Percentiles rank a stretch among this genome's conserved stretches.
Conservation (phyloP, 1,140 invertebrate species). For the Trigoniulus corallinus region DNA sequence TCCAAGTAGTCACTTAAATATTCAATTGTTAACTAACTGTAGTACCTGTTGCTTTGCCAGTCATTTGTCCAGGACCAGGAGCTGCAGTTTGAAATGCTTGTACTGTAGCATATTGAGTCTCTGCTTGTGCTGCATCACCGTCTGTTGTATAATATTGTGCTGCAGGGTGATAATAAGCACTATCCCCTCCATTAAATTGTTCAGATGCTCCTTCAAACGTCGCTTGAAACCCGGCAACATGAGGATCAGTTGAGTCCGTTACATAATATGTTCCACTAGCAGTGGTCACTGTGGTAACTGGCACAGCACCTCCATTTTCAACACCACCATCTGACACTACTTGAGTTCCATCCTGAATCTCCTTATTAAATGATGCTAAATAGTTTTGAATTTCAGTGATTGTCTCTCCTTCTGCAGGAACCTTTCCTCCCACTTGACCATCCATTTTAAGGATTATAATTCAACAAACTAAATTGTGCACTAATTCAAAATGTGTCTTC, state of each 20-base stretch:
- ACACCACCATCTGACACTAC: slow-evolving; percentile 13
- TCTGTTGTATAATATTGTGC: background rate
- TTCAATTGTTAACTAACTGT: too few relatives aligned
- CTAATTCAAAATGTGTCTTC: too few relatives aligned
- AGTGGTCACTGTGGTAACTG: slow-evolving; percentile 12
- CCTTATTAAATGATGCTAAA: slow-evolving; percentile 66
- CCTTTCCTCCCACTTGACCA: background rate
- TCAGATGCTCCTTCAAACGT: background rate
- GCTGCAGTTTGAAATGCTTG: too few relatives aligned
- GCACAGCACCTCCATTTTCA: slow-evolving; percentile 3
- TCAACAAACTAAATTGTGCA: too few relatives aligned
- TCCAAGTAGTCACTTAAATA: too few relatives aligned
- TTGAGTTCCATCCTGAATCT: slow-evolving; percentile 57
- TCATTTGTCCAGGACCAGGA: too few relatives aligned
- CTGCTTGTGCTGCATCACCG: background rate
- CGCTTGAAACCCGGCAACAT: background rate
- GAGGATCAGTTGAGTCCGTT: background rate
- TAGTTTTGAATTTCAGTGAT: slow-evolving; percentile 66
- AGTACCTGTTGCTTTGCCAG: too few relatives aligned
- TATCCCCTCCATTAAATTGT: background rate
- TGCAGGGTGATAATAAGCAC: background rate
- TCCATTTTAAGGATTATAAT: slow-evolving; percentile 2
- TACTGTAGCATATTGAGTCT: too few relatives aligned
- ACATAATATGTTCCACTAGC: slow-evolving; percentile 1
- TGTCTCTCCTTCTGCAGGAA: slow-evolving; percentile 22